phyloP scores from a whole-genome alignment of 2,888 invertebrate species.

The Dilophus febrilis region DNA sequence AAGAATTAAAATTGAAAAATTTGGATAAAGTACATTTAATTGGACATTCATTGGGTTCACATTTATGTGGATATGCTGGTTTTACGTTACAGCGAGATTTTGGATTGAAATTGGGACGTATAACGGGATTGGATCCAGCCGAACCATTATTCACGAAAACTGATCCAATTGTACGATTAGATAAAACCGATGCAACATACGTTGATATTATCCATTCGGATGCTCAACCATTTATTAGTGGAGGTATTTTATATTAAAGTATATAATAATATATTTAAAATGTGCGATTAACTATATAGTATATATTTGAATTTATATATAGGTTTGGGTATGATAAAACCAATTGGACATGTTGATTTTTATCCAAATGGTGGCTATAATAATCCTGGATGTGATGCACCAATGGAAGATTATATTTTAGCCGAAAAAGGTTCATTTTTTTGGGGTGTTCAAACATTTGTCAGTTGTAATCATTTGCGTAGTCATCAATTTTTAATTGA shows the following conservation, averaged over 20 bases:
- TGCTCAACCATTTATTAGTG: slow-evolving; percentile 56
- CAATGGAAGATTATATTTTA: slow-evolving; percentile 44
- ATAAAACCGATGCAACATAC: slow-evolving; percentile 69
- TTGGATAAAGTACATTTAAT: slow-evolving; percentile 61
- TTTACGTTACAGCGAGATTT: slow-evolving; percentile 51
- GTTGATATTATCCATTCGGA: slow-evolving; percentile 87
- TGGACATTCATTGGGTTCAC: slow-evolving; percentile 76
- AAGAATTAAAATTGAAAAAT: slow-evolving; percentile 34
- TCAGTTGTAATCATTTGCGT: slow-evolving; percentile 78
- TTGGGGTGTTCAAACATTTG: slow-evolving; percentile 33
- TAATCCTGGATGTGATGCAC: slow-evolving; percentile 51
- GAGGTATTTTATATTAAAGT: slow-evolving; percentile 28
- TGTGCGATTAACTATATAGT: not conserved
- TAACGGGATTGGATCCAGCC: slow-evolving; percentile 81
- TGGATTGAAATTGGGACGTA: slow-evolving; percentile 53
- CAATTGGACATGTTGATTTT: slow-evolving; percentile 79
- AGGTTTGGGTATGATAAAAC: slow-evolving; percentile 63
- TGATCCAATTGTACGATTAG: slow-evolving; percentile 62
- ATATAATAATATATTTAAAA: not conserved
- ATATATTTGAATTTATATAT: no score
- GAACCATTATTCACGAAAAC: slow-evolving; percentile 79
- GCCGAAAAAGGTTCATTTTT: slow-evolving; percentile 44
- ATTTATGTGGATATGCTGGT: slow-evolving; percentile 72
- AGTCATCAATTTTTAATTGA: slow-evolving; percentile 72
- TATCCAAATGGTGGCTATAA: slow-evolving; percentile 77